A percentile compares a stretch with the other conserved stretches of the same genome.
These are phyloP conservation scores for Aythya fuligula DNA, from an alignment of 2,797 vertebrate genomes.

Conservation along the genomic window DNA sequence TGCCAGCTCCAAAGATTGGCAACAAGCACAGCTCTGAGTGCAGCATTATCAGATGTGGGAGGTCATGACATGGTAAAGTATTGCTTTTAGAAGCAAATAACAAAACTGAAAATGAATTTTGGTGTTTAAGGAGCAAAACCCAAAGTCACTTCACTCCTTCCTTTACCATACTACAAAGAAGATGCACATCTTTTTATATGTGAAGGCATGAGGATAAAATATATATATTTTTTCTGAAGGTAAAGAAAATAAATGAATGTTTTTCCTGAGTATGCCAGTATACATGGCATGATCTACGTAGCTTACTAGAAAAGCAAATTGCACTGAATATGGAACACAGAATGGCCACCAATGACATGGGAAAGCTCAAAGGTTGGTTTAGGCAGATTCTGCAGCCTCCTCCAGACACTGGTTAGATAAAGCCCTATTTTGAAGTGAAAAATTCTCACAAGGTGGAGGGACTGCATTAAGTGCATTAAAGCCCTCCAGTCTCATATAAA, in stretches of 20 bases:
- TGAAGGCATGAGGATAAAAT: background rate
- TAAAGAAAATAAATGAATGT: background rate
- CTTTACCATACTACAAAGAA: background rate
- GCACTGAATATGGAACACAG: background rate
- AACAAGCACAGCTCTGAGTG: background rate
- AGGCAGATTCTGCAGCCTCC: background rate
- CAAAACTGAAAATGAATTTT: background rate
- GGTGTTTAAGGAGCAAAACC: background rate
- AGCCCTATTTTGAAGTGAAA: background rate
- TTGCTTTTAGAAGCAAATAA: background rate
- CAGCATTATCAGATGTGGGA: background rate
- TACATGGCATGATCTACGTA: background rate
- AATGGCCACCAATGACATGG: rapidly evolving
- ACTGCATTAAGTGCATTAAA: too few relatives aligned
- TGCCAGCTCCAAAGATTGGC: background rate
- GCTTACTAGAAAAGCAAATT: background rate
- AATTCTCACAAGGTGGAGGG: background rate
- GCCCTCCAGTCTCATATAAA: background rate
- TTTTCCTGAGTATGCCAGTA: background rate
- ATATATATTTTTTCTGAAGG: background rate
- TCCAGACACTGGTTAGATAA: background rate
- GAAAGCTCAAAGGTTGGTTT: background rate
- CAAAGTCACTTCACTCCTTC: background rate
- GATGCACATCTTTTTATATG: background rate
- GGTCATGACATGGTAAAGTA: background rate